phyloP scores from a whole-genome alignment of 1,140 invertebrate genomes.

The Magallana angulata region DNA sequence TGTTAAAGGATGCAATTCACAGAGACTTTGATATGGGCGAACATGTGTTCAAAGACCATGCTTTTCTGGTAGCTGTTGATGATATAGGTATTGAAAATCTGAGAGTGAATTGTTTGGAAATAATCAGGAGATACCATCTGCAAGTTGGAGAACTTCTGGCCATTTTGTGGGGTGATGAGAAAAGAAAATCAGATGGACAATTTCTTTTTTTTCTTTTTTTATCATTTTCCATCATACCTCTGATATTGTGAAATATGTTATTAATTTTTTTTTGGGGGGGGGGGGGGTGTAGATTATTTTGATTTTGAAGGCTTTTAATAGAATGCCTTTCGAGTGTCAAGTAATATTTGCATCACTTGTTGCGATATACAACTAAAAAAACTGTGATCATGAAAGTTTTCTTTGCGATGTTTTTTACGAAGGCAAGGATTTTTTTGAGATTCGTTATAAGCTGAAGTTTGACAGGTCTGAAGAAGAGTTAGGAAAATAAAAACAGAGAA shows the following conservation, averaged over 20 bases:
- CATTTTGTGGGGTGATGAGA: conserved; percentile 52
- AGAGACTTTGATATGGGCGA: conserved; percentile 50
- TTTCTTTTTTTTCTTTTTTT: conserved; percentile 9
- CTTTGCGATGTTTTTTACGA: neutral
- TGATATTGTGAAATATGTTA: conserved; percentile 24
- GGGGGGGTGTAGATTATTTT: neutral
- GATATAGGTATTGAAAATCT: conserved; percentile 42
- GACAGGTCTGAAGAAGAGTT: neutral
- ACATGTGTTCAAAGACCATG: conserved; percentile 53
- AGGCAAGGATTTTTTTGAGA: neutral
- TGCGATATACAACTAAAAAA: neutral
- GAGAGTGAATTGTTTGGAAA: conserved; percentile 23
- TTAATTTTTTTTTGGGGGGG: neutral
- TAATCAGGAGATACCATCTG: conserved; percentile 50
- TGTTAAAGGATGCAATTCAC: conserved; percentile 45
- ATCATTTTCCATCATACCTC: neutral
- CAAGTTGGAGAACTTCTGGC: conserved; percentile 44
- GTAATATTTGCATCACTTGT: conserved; percentile 3
- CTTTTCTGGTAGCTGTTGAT: conserved; percentile 54
- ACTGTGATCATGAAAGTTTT: neutral
- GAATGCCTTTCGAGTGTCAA: neutral
- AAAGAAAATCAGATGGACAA: conserved; percentile 46
- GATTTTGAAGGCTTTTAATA: neutral
- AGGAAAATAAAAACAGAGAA: neutral
- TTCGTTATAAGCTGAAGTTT: neutral